Base-by-base conservation (phyloP, 2,113 vertebrate genomes). In the Percopsis transmontana region DNA sequence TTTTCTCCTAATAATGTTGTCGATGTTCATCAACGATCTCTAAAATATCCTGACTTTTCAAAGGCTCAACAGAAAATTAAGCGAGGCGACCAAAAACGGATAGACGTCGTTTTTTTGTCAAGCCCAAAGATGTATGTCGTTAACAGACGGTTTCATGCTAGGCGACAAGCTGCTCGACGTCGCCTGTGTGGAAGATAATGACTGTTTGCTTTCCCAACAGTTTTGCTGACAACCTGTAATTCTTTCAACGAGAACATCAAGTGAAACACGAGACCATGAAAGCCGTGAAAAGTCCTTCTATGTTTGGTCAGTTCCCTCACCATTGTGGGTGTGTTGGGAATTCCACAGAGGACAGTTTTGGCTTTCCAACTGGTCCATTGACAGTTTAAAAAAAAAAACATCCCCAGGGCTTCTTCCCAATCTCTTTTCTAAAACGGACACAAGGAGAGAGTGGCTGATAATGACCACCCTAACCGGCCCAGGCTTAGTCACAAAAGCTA, bases 201-300 rank as follows among this genome's bases (percentile, higher is more conserved):
- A 86, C 73, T 85, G 58, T 86, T 89, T 86, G 80, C 72, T 74
- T 77, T 79, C 77, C 55, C 62, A 62, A 63, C 81, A 82, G 84
- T 83, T 86, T 51, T 77, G 82, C 86, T 85, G 86, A 88, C 74
- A 76, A 48, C 64, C 73, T 66, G 72, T 77, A 87, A 85, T 72
- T 74, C 64, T 72, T 69, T 77, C 69, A 66, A 8, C 8, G 66
- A 45, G 66, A 54, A 66, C 67, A 70, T 72, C 60, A 65, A 75
- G 72, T 47, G 15, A 77, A 50, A 38, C 23, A 19, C 62, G 50
- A 65, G 67, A 66, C 65, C 62, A 55, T 38, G 51, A 74, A 60
- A 52, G 55, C 27, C 19, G 61, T 39, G 71, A 58, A 71, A 75
- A 70, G 33, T 40, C 40, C 42, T 5, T 0, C 2, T 2, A 38